Evolutionary conservation across 2,888 invertebrate species (phyloP).

Genomic region (Netelia virgata): DNA sequence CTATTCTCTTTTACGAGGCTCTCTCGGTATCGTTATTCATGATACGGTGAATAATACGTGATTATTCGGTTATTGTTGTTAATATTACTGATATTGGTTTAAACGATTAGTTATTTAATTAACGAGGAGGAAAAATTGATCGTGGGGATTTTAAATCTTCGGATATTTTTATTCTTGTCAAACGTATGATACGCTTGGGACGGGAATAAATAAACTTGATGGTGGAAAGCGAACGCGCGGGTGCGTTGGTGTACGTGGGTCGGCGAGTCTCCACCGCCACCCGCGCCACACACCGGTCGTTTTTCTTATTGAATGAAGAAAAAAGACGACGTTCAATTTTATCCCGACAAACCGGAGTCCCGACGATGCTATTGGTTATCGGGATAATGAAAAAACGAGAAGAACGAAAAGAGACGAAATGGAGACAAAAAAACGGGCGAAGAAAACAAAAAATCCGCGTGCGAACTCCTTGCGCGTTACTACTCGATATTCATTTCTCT

Average conservation of each 20-base stretch:
- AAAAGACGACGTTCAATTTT: constrained; percentile 43
- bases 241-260: background rate
- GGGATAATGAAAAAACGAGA: background rate
- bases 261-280: background rate
- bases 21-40: too few relatives aligned
- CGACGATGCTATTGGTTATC: constrained; percentile 4
- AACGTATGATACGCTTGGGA: too few relatives aligned
- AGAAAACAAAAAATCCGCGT: background rate
- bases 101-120: background rate
- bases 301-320: constrained; percentile 6
- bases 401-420: too few relatives aligned
- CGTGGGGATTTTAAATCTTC: too few relatives aligned
- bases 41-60: too few relatives aligned
- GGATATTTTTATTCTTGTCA: too few relatives aligned
- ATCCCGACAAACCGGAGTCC: constrained; percentile 41
- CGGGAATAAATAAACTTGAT: too few relatives aligned
- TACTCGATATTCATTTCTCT: constrained; percentile 1
- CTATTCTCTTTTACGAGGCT: too few relatives aligned
- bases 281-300: constrained; percentile 15
- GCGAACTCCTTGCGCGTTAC: background rate
- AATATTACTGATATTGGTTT: background rate
- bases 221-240: background rate
- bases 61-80: background rate
- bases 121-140: too few relatives aligned
- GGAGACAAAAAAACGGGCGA: background rate